Base-by-base conservation (phyloP, 2,113 vertebrate species). In the Loxodonta africana region DNA sequence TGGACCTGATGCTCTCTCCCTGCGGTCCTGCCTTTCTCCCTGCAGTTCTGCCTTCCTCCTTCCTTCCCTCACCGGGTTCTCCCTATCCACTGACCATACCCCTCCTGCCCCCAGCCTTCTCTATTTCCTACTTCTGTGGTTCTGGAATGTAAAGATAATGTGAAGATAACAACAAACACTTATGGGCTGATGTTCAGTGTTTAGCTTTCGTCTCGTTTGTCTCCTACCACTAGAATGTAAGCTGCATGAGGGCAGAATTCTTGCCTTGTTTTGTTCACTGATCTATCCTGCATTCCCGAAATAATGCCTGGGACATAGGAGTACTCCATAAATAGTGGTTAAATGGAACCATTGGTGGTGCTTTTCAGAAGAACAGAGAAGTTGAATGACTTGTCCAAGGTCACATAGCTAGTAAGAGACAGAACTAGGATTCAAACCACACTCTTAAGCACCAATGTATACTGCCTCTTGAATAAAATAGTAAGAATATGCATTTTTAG, bases 111-210 rank as follows among this genome's bases (percentile, higher is more conserved):
- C 37, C 37, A 37, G 37, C 6, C 60, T 48, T 12, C 90, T 30
- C 0, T 5, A 3, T 15, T 8, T 15, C 67, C 23, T 8, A 0
- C 69, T 9, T 44, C 11, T 33, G 12, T 0, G 1, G 53, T 23
- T 63, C 30, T 2, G 2, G 57, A 51, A 48, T 5, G 0, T 9
- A 6, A 5, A 18, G n/a, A n/a, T 4, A 2, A 25, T 0, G 7
- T 0, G 48, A 91, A 21, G 71, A 15, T 0, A 3, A 17, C 12
- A 15, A 71, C 78, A 11, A 4, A n/a, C 7, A 0, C 63, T 26
- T 0, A 20, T 21, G 21, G 21, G 21, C 60, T n/a, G 23, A 2
- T 1, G 6, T 0, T 33, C 5, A 14, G 15, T 0, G 0, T 41
- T 25, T 2, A 25, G 14, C 18, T 8, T 62, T 62, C 4, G 18